These are phyloP conservation scores for Heterotilapia buettikoferi DNA, from an alignment of 2,113 vertebrate genomes.

Conservation along the genomic window DNA sequence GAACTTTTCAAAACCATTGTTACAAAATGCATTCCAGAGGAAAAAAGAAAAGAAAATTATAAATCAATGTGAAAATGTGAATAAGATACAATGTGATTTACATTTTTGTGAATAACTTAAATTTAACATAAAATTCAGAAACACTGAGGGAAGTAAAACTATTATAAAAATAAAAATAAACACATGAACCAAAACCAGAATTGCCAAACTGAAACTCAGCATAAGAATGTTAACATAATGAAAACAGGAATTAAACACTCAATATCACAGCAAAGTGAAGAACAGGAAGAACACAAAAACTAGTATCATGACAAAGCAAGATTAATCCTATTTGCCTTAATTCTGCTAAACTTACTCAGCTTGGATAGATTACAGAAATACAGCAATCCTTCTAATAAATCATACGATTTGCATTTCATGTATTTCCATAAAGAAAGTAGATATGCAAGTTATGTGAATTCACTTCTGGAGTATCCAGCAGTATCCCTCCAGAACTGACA, in stretches of 20 bases:
- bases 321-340: neutral
- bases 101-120: neutral
- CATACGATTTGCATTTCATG: accelerated
- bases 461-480: neutral
- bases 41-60: neutral
- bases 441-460: neutral
- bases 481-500: neutral
- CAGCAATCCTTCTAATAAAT: accelerated
- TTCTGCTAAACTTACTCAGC: neutral
- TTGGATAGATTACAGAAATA: neutral
- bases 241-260: neutral
- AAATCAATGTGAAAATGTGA: neutral
- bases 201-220: neutral
- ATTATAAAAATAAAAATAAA: neutral
- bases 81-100: neutral
- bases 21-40: accelerated
- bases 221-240: neutral
- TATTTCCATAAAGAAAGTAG: neutral
- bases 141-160: neutral
- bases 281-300: neutral
- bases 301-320: accelerated
- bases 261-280: neutral
- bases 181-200: neutral
- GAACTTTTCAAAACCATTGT: neutral
- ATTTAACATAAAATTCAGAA: neutral